Evolutionary conservation across 2,797 vertebrate species (phyloP).

Genomic region (Cygnus olor): DNA sequence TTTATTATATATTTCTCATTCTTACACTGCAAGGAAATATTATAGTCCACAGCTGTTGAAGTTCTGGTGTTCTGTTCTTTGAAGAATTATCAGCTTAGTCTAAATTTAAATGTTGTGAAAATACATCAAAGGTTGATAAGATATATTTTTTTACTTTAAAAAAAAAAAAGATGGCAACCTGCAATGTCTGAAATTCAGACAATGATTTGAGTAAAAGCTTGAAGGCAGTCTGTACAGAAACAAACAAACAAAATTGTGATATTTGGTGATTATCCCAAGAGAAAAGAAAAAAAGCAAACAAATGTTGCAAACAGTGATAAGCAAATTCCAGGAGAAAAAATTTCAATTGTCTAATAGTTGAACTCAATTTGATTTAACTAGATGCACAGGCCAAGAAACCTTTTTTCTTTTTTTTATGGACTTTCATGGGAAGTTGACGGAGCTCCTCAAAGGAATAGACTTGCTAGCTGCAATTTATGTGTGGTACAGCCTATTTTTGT

Average conservation of each 20-base stretch:
- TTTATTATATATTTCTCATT: constrained; percentile 57
- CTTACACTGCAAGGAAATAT: constrained; percentile 1
- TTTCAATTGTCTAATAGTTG: constrained; percentile 3
- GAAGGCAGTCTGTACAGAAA: not conserved
- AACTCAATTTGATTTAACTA: constrained; percentile 42
- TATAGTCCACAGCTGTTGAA: not conserved
- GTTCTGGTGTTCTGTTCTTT: constrained; percentile 19
- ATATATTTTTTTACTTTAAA: not conserved
- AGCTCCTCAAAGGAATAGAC: constrained; percentile 56
- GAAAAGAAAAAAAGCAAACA: not conserved
- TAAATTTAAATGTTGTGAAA: not conserved
- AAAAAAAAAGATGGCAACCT: not conserved
- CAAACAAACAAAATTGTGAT: not conserved
- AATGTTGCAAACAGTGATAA: not conserved
- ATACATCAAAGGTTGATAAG: not conserved
- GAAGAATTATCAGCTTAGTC: constrained; percentile 1
- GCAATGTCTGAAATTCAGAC: not conserved
- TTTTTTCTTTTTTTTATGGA: constrained; percentile 1
- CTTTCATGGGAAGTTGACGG: constrained; percentile 43
- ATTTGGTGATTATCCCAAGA: not conserved
- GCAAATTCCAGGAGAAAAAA: constrained; percentile 1
- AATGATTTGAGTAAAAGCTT: not conserved
- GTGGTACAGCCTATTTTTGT: constrained; percentile 70
- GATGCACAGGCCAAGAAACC: not conserved
- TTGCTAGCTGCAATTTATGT: constrained; percentile 67